Percentiles rank a stretch among this genome's conserved stretches.
Evolutionary conservation across 1,140 invertebrate species (phyloP).

Genomic region (Pseudomyrmex concolor): DNA sequence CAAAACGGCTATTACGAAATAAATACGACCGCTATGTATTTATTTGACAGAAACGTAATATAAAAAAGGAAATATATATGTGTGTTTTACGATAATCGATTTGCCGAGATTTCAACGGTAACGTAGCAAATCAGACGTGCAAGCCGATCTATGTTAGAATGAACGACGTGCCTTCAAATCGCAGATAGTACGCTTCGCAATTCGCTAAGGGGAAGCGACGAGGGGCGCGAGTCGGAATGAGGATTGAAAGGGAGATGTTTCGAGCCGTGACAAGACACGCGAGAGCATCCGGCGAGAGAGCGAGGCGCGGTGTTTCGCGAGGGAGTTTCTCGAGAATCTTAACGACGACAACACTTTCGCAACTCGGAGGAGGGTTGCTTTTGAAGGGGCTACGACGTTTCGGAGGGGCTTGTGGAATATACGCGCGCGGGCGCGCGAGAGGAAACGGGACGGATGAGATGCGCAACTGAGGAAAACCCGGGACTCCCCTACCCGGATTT

Average conservation of each 20-base stretch:
- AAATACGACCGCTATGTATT: neutral
- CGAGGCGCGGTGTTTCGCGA: slow-evolving; percentile 54
- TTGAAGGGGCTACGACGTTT: slow-evolving; percentile 32
- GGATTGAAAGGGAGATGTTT: slow-evolving; percentile 60
- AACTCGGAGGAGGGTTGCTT: slow-evolving; percentile 38
- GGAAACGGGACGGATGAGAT: slow-evolving; percentile 17
- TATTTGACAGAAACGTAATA: neutral
- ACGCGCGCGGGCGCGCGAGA: neutral
- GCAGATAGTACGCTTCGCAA: slow-evolving; percentile 52
- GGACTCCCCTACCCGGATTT: slow-evolving; percentile 41
- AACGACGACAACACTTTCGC: slow-evolving; percentile 62
- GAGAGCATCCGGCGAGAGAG: slow-evolving; percentile 49
- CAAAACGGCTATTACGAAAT: neutral
- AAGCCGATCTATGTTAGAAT: slow-evolving; percentile 31
- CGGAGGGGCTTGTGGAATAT: slow-evolving; percentile 43
- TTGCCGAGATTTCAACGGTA: neutral
- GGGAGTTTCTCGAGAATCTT: slow-evolving; percentile 63
- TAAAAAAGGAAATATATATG: too few species aligned
- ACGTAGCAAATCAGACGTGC: slow-evolving; percentile 6
- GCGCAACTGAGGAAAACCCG: slow-evolving; percentile 52
- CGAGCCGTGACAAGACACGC: slow-evolving; percentile 61
- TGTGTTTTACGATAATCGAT: too few species aligned
- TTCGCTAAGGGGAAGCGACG: slow-evolving; percentile 15
- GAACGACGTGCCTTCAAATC: slow-evolving; percentile 49
- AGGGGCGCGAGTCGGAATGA: slow-evolving; percentile 39